Evolutionary conservation across 2,113 vertebrate species (phyloP).

Genomic region (Gymnarchus niloticus): DNA sequence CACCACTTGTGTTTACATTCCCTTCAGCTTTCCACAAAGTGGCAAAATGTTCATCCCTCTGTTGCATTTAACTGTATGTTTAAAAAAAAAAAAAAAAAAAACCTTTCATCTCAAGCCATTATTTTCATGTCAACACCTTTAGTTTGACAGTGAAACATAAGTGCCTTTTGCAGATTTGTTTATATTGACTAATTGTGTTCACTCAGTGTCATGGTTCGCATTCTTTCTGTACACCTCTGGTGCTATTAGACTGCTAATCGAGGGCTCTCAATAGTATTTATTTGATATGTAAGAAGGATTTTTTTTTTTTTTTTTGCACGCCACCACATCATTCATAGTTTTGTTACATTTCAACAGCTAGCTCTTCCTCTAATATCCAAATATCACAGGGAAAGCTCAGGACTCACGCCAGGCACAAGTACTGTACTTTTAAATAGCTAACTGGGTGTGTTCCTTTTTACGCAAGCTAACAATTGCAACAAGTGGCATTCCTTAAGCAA

Average conservation of each 20-base stretch:
- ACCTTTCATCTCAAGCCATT: conserved; percentile 12
- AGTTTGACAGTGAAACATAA: conserved; percentile 45
- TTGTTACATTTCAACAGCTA: conserved; percentile 3
- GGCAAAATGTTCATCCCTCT: neutral
- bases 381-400: conserved; percentile 20
- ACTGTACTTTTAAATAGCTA: conserved; percentile 10
- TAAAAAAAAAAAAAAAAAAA: neutral
- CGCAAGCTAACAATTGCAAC: neutral
- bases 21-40: conserved; percentile 23
- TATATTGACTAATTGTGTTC: conserved; percentile 30
- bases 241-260: conserved; percentile 52
- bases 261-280: conserved; percentile 30
- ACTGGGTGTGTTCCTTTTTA: neutral
- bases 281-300: conserved; percentile 27
- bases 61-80: neutral
- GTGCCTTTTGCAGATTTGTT: conserved; percentile 58
- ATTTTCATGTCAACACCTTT: conserved; percentile 37
- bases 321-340: conserved; percentile 32
- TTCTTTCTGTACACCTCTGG: conserved; percentile 49
- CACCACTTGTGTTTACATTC: conserved; percentile 36
- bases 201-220: conserved; percentile 28
- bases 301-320: conserved; percentile 38
- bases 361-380: conserved; percentile 27
- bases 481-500: neutral
- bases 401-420: neutral